A percentile compares a stretch with the other conserved stretches of the same genome.
Evolutionary conservation across 2,797 vertebrate genomes (phyloP).

Genomic region (Zalophus californianus): DNA sequence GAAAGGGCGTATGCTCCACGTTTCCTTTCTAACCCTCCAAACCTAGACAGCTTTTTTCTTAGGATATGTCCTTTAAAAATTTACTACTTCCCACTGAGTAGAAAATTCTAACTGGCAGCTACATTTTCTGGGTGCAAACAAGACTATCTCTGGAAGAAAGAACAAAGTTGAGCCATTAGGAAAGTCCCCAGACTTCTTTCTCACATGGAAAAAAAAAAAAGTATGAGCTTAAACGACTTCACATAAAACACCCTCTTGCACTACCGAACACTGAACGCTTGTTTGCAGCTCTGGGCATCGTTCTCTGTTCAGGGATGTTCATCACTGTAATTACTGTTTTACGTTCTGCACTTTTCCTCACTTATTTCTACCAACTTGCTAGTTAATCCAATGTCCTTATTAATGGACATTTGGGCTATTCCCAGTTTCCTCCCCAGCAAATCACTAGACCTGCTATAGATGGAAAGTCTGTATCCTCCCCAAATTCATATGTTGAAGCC

Average conservation of each 20-base stretch:
- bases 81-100: background rate
- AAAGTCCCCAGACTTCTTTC: background rate
- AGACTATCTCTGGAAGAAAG: background rate
- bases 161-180: background rate
- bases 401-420: background rate
- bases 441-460: background rate
- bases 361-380: background rate
- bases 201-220: background rate
- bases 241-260: background rate
- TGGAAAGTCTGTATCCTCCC: background rate
- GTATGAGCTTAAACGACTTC: background rate
- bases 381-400: background rate
- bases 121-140: background rate
- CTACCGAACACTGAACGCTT: accelerated
- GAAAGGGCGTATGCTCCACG: accelerated
- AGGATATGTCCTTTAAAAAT: background rate
- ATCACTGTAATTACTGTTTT: accelerated
- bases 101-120: constrained; percentile 12
- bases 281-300: accelerated
- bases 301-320: background rate
- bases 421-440: background rate
- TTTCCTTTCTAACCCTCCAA: background rate
- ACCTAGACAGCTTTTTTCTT: background rate
- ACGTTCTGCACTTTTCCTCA: background rate
- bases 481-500: background rate